phyloP scores from a whole-genome alignment of 1,140 invertebrate species.

The Pectinophora gossypiella region DNA sequence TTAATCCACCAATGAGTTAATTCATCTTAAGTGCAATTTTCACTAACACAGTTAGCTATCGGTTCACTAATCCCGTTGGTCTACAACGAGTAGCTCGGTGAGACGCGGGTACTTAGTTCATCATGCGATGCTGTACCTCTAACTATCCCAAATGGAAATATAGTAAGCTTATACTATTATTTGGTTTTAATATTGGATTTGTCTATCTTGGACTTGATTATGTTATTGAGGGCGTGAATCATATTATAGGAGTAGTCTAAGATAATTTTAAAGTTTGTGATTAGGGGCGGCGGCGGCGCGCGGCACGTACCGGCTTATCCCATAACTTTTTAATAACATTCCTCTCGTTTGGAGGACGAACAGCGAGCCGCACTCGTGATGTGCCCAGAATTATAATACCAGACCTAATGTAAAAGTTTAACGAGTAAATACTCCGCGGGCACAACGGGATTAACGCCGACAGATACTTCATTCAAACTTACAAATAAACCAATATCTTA shows the following conservation, averaged over 20 bases:
- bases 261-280: slow-evolving; percentile 57
- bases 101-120: too few species aligned
- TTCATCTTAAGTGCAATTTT: too few species aligned
- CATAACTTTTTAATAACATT: slow-evolving; percentile 72
- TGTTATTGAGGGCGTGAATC: slow-evolving; percentile 1
- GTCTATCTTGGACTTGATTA: background rate
- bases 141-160: background rate
- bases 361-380: slow-evolving; percentile 42
- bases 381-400: slow-evolving; percentile 53
- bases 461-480: background rate
- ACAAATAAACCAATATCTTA: too few species aligned
- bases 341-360: slow-evolving; percentile 45
- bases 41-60: too few species aligned
- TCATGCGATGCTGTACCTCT: too few species aligned
- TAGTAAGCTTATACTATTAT: too few species aligned
- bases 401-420: slow-evolving; percentile 35
- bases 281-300: slow-evolving; percentile 34
- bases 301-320: slow-evolving; percentile 58
- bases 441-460: background rate
- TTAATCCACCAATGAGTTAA: too few species aligned
- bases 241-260: slow-evolving; percentile 23
- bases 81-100: too few species aligned
- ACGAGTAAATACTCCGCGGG: slow-evolving; percentile 27
- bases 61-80: too few species aligned
- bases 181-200: too few species aligned